Base-by-base conservation (phyloP, 1,140 invertebrate species). In the Drosophila pachea region DNA sequence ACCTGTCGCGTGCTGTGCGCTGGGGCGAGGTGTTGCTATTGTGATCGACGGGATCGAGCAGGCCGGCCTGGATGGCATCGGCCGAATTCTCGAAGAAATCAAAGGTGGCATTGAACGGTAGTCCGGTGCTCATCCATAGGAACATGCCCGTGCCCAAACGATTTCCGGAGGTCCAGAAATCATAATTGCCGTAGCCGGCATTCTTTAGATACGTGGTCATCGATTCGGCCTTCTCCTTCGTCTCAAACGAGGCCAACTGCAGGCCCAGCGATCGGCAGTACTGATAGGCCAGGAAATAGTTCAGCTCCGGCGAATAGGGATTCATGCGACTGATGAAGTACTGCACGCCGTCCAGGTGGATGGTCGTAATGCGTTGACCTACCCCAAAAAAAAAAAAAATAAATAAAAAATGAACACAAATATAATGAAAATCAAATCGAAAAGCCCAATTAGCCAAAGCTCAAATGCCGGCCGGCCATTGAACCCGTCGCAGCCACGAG, bases 101-200 rank as follows among this genome's bases (percentile, higher is more conserved):
- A 90, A 96, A 96, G 7, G 95, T 96, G 5, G 94, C 93, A 89
- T 97, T 97, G 90, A 96, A 95, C 36, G 95, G 95, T 50, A 95
- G 89, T 7, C 95, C 95, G 35, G 95, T 95, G 84, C 95, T 96
- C 95, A 96, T 96, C 95, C 95, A 97, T 38, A 96, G 90, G 90
- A 95, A 95, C 94, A 95, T 95, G 79, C 95, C 93, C 6, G 95
- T 95, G 40, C 95, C 95, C 48, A 96, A 90, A 72, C 94, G 93
- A 90, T 97, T 97, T 45, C 95, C 95, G 54, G 95, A 96, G 64
- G 95, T 96, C 95, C 95, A 97, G 90, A 95, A 96, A 86, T 96
- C 94, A 76, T 94, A 95, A 82, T 95, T 94, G 64, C 93, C 93
- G 87, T 95, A 95, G 11, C 94, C 94, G 86, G 95, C 95, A 90